Conservation (phyloP, 2,113 vertebrate species). For the Verasper variegatus region DNA sequence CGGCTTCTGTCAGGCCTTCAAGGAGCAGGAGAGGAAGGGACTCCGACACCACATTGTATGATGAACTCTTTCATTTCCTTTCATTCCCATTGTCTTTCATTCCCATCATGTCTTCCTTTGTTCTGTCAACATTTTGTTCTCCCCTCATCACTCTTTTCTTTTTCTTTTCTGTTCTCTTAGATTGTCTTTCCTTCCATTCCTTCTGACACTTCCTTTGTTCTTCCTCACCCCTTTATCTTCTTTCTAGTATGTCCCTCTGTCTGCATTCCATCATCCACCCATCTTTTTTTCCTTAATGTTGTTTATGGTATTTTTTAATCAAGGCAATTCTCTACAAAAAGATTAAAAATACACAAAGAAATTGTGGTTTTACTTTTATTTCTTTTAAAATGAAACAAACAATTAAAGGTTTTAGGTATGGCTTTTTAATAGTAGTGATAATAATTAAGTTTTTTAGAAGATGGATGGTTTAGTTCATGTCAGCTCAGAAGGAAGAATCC, state of each 20-base stretch:
- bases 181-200: not conserved
- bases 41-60: conserved; percentile 94
- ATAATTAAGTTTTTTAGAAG: too few species aligned
- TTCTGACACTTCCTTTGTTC: not conserved
- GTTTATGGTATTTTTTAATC: too few species aligned
- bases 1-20: conserved; percentile 87
- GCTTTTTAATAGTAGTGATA: not conserved
- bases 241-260: not conserved
- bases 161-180: not conserved
- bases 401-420: not conserved
- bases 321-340: too few species aligned
- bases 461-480: not conserved
- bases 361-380: not conserved
- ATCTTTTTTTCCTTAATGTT: too few species aligned
- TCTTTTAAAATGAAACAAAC: not conserved
- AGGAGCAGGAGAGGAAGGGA: conserved; percentile 92
- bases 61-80: too few species aligned
- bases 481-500: too few species aligned
- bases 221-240: not conserved
- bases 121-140: not conserved
- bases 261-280: too few species aligned
- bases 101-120: not conserved
- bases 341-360: not conserved
- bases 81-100: not conserved
- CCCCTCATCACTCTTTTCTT: not conserved